phyloP scores from a whole-genome alignment of 1,140 invertebrate genomes.

The Agrypnia vestita region DNA sequence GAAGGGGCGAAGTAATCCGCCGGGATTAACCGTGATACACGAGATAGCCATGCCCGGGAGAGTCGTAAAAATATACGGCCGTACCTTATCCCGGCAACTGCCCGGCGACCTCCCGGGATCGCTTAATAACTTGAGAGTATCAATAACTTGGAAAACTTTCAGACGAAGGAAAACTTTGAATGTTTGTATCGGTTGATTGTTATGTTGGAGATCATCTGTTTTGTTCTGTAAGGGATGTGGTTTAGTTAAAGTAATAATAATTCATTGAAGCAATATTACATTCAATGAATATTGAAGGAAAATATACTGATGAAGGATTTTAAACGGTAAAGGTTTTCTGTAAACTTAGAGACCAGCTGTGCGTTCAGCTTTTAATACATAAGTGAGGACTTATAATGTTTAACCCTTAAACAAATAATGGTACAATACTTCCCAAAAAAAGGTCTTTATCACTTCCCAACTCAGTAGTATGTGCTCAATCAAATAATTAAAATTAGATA shows the following conservation, averaged over 20 bases:
- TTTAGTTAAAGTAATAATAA: not conserved
- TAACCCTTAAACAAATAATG: no score
- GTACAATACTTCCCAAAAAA: no score
- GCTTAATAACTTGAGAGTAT: slow-evolving; percentile 42
- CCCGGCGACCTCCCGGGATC: slow-evolving; percentile 8
- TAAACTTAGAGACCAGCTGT: no score
- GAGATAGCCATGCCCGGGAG: slow-evolving; percentile 11
- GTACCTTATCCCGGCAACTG: slow-evolving; percentile 1
- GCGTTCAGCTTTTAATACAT: no score
- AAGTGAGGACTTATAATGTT: no score
- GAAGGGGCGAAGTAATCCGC: not conserved
- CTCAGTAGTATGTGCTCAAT: no score
- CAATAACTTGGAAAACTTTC: slow-evolving; percentile 36
- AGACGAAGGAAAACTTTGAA: not conserved
- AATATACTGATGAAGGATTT: not conserved
- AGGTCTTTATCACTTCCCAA: no score
- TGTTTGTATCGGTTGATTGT: slow-evolving; percentile 28
- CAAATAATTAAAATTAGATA: no score
- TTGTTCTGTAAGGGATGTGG: not conserved
- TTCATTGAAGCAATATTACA: not conserved
- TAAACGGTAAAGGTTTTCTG: no score
- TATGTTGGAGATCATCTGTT: slow-evolving; percentile 11
- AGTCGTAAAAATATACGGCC: slow-evolving; percentile 37
- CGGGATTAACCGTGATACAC: slow-evolving; percentile 34
- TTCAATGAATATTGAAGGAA: not conserved